Percentiles rank a stretch among this genome's conserved stretches.
phyloP scores from a whole-genome alignment of 2,113 vertebrate genomes.

The Oxygymnocypris stewartii region DNA sequence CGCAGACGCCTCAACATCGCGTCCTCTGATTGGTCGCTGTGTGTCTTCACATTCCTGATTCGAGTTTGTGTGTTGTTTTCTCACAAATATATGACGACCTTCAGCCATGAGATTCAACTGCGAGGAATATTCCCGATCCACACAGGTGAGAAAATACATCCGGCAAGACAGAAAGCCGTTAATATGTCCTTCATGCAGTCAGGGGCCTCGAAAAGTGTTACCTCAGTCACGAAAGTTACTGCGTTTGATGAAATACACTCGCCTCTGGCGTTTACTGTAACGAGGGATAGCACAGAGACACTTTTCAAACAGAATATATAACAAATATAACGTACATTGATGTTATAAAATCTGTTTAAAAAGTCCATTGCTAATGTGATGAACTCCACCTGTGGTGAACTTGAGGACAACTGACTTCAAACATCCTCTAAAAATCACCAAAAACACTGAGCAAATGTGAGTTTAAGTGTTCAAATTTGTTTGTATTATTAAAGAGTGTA shows the following conservation, averaged over 20 bases:
- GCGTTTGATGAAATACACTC: not conserved
- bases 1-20: constrained; percentile 6
- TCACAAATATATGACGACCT: constrained; percentile 32
- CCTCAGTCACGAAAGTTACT: not conserved
- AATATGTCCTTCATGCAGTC: not conserved
- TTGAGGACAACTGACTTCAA: not conserved
- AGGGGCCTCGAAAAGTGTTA: not conserved
- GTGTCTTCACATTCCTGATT: not conserved
- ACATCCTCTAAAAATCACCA: not conserved
- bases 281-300: not conserved
- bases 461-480: not conserved
- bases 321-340: not conserved
- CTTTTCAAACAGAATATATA: not conserved
- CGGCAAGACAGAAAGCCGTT: not conserved
- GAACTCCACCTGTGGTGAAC: not conserved
- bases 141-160: constrained; percentile 41
- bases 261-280: not conserved
- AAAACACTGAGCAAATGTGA: not conserved
- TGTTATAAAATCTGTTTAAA: not conserved
- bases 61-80: constrained; percentile 5
- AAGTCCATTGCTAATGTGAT: not conserved
- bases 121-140: not conserved
- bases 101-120: not conserved
- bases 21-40: constrained; percentile 30
- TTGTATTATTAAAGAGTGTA: not conserved